phyloP scores from a whole-genome alignment of 2,797 vertebrate genomes.

The Sebastes flavidus region DNA sequence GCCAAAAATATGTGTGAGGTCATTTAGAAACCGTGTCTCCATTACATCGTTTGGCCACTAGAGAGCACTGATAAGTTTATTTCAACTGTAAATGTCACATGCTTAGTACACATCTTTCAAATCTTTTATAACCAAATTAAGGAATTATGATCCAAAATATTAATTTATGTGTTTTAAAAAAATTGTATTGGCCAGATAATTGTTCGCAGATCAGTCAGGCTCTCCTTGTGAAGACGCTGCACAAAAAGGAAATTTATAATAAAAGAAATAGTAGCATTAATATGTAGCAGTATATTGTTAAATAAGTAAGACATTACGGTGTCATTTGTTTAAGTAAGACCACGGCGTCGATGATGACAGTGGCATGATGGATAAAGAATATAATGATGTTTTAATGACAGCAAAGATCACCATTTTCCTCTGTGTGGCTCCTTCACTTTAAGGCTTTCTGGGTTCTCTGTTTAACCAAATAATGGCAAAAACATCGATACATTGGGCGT shows the following conservation, averaged over 20 bases:
- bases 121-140: neutral
- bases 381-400: neutral
- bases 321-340: neutral
- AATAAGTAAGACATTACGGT: neutral
- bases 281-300: conserved; percentile 15
- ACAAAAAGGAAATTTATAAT: neutral
- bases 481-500: neutral
- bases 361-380: neutral
- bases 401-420: neutral
- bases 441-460: neutral
- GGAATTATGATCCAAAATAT: neutral
- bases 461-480: neutral
- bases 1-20: neutral
- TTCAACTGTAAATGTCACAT: neutral
- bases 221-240: neutral
- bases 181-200: neutral
- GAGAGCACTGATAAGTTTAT: neutral
- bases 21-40: neutral
- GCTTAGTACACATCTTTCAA: neutral
- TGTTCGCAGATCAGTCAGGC: neutral
- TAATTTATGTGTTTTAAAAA: neutral
- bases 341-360: neutral
- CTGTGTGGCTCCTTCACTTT: neutral
- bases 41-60: neutral
- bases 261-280: conserved; percentile 1